These are phyloP conservation scores for Cistogaster globosa DNA, from an alignment of 2,888 invertebrate species.

Conservation along the genomic window DNA sequence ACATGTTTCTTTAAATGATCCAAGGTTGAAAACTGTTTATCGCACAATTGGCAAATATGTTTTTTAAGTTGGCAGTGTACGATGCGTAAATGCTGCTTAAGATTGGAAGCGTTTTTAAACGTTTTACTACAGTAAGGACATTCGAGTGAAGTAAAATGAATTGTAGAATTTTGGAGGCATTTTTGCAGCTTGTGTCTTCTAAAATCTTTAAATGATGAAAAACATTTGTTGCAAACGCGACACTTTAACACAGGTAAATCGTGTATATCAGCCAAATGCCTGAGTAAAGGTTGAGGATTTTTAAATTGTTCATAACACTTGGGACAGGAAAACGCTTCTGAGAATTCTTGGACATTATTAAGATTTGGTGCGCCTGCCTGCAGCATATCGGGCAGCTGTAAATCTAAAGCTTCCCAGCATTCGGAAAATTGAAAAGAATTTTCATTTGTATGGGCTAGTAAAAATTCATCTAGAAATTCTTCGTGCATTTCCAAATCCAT, in stretches of 20 bases:
- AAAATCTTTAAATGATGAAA: slow-evolving; percentile 71
- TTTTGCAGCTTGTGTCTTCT: slow-evolving; percentile 70
- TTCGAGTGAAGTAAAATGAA: not conserved
- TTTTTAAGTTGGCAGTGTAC: slow-evolving; percentile 73
- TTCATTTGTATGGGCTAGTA: slow-evolving; percentile 73
- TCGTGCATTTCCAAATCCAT: slow-evolving; percentile 75
- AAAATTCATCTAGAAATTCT: slow-evolving; percentile 76
- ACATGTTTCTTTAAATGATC: slow-evolving; percentile 77
- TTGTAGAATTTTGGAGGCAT: not conserved
- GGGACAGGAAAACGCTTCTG: slow-evolving; percentile 73
- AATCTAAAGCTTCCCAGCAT: slow-evolving; percentile 75
- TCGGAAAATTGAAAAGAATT: slow-evolving; percentile 75
- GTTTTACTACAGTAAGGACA: slow-evolving; percentile 74
- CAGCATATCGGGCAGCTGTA: slow-evolving; percentile 74
- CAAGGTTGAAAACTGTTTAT: slow-evolving; percentile 74
- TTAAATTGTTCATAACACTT: slow-evolving; percentile 73
- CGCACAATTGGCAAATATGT: slow-evolving; percentile 74
- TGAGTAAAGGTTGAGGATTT: slow-evolving; percentile 68
- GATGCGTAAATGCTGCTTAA: slow-evolving; percentile 74
- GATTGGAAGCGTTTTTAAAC: slow-evolving; percentile 70
- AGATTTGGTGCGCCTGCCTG: slow-evolving; percentile 34
- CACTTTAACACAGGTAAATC: slow-evolving; percentile 55
- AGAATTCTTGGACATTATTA: slow-evolving; percentile 13
- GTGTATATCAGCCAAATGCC: slow-evolving; percentile 74
- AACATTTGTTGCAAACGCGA: slow-evolving; percentile 58